phyloP scores from a whole-genome alignment of 1,140 invertebrate species.

The Holcopasites calliopsidis region DNA sequence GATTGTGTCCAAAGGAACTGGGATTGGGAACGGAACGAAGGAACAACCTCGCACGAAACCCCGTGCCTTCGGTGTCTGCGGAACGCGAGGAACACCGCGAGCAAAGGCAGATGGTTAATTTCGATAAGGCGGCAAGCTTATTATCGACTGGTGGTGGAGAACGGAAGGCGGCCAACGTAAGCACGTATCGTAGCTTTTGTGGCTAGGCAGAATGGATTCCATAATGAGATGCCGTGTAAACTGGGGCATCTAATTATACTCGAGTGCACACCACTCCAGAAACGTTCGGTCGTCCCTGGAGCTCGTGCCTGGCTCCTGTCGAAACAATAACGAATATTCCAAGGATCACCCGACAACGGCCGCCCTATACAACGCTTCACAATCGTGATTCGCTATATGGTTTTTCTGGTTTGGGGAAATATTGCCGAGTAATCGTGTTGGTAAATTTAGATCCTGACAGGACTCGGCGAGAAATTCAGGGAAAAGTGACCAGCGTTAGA shows the following conservation, averaged over 20 bases:
- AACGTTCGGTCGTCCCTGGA: slow-evolving; percentile 57
- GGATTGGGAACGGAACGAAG: no score
- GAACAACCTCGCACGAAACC: background rate
- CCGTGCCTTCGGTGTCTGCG: background rate
- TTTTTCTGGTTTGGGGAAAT: background rate
- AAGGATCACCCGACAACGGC: slow-evolving; percentile 34
- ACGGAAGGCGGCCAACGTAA: slow-evolving; percentile 35
- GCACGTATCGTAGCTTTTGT: slow-evolving; percentile 58
- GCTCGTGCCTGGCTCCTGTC: slow-evolving; percentile 38
- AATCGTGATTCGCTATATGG: slow-evolving; percentile 17
- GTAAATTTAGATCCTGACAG: no score
- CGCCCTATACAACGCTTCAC: background rate
- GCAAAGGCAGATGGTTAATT: slow-evolving; percentile 42
- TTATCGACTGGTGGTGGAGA: slow-evolving; percentile 55
- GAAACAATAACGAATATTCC: slow-evolving; percentile 48
- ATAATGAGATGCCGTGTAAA: slow-evolving; percentile 70
- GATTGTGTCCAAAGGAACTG: no score
- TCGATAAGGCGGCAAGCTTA: slow-evolving; percentile 48
- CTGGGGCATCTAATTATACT: slow-evolving; percentile 72
- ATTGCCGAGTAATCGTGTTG: background rate
- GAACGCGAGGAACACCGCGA: background rate
- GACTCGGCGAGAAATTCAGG: no score
- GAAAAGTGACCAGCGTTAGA: background rate
- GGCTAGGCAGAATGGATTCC: slow-evolving; percentile 61
- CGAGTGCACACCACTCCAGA: slow-evolving; percentile 62